Evolutionary conservation across 2,888 invertebrate genomes (phyloP).

Genomic region (Erpobdella octoculata): DNA sequence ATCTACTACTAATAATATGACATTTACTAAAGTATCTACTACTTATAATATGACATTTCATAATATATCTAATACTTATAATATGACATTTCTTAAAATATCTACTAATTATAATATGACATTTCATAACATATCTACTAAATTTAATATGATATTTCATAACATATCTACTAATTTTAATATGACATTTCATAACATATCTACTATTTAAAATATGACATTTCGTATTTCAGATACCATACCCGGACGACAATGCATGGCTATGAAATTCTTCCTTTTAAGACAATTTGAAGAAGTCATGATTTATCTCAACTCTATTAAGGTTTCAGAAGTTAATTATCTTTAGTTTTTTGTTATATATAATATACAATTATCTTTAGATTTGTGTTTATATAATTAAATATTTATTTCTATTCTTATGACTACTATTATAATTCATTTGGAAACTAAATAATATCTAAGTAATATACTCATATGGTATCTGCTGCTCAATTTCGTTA

Average conservation of each 20-base stretch:
- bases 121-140: too few relatives aligned
- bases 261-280: constrained; percentile 86
- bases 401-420: not conserved
- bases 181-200: not conserved
- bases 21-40: too few relatives aligned
- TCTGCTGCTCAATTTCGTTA: not conserved
- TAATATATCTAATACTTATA: too few relatives aligned
- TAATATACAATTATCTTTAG: not conserved
- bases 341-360: too few relatives aligned
- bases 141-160: not conserved
- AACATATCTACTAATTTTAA: not conserved
- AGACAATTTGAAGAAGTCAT: constrained; percentile 92
- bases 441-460: too few relatives aligned
- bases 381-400: not conserved
- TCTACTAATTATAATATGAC: too few relatives aligned
- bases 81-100: too few relatives aligned
- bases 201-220: not conserved
- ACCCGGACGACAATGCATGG: constrained; percentile 87
- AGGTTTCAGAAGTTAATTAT: constrained; percentile 52
- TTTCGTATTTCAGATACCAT: constrained; percentile 68
- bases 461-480: too few relatives aligned
- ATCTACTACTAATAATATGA: too few relatives aligned
- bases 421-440: too few relatives aligned
- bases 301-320: constrained; percentile 89
- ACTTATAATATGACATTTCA: too few relatives aligned